These are phyloP conservation scores for Myotis daubentonii DNA, from an alignment of 2,797 vertebrate species.

Conservation along the genomic window DNA sequence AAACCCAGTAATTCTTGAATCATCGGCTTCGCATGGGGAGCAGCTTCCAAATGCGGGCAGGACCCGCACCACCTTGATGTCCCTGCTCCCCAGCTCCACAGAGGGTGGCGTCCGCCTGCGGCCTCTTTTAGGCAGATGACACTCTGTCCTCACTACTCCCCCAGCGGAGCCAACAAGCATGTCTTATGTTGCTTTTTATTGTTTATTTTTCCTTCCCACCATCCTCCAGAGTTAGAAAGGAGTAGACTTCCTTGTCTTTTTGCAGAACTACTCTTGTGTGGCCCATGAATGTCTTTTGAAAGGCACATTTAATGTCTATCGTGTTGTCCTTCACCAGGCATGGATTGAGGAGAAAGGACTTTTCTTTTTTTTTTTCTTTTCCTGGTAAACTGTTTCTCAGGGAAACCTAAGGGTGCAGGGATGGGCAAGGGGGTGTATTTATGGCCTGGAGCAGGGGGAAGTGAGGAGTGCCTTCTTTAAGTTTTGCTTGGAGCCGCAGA, in stretches of 20 bases:
- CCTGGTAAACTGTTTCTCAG: not conserved
- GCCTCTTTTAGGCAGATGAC: not conserved
- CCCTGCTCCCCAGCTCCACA: not conserved
- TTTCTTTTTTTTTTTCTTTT: not conserved
- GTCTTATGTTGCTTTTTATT: not conserved
- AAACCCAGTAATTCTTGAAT: not conserved
- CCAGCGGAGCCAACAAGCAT: not conserved
- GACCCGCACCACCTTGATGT: not conserved
- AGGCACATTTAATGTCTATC: not conserved
- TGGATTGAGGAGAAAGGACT: not conserved
- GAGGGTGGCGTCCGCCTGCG: not conserved
- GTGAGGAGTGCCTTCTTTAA: not conserved
- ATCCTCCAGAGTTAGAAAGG: not conserved
- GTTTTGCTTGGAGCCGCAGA: conserved; percentile 16
- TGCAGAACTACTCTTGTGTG: not conserved
- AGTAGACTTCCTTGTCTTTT: not conserved
- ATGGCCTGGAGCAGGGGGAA: not conserved
- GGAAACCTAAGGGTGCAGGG: not conserved
- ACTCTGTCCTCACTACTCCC: not conserved
- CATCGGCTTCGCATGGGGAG: not conserved
- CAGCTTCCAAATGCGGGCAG: not conserved
- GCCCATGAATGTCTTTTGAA: not conserved
- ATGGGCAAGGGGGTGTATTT: not conserved
- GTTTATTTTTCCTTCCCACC: not conserved
- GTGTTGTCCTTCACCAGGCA: not conserved